Percentiles rank a stretch among this genome's conserved stretches.
Conservation (phyloP, 2,888 invertebrate genomes). For the Mythimna impura region DNA sequence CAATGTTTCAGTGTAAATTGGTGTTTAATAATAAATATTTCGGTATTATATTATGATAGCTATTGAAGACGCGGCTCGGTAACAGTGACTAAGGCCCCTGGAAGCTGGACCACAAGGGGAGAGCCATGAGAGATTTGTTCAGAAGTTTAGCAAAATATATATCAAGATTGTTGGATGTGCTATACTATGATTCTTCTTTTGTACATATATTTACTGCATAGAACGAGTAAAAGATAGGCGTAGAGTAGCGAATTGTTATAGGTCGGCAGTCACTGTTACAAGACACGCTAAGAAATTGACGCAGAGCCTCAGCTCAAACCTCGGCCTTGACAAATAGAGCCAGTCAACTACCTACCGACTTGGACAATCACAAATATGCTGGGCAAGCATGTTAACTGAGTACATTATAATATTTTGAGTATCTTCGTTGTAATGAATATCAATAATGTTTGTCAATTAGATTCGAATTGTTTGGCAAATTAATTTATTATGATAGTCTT, state of each 20-base stretch:
- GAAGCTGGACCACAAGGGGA: background rate
- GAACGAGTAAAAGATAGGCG: slow-evolving; percentile 5
- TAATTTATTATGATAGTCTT: slow-evolving; percentile 66
- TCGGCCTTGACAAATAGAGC: slow-evolving; percentile 39
- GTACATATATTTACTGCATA: slow-evolving; percentile 38
- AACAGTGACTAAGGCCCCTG: slow-evolving; percentile 33
- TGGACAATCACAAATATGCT: slow-evolving; percentile 38
- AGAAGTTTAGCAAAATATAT: slow-evolving; percentile 19
- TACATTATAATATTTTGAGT: slow-evolving; percentile 60
- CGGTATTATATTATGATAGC: slow-evolving; percentile 43
- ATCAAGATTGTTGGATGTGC: slow-evolving; percentile 37
- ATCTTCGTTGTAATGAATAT: slow-evolving; percentile 65
- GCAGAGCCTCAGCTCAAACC: slow-evolving; percentile 47
- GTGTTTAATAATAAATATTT: slow-evolving; percentile 58
- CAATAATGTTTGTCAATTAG: slow-evolving; percentile 72
- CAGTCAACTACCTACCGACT: slow-evolving; percentile 29
- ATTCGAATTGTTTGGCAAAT: slow-evolving; percentile 69
- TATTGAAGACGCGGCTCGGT: slow-evolving; percentile 27
- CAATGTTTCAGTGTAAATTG: slow-evolving; percentile 59
- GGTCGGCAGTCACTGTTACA: slow-evolving; percentile 38
- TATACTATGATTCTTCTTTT: slow-evolving; percentile 38
- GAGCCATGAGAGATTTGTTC: slow-evolving; percentile 27
- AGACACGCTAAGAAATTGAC: slow-evolving; percentile 27
- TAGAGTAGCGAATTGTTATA: slow-evolving; percentile 36
- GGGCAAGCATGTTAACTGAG: slow-evolving; percentile 55